These are phyloP conservation scores for Narcine bancroftii DNA, from an alignment of 2,113 vertebrate species.

Conservation along the genomic window DNA sequence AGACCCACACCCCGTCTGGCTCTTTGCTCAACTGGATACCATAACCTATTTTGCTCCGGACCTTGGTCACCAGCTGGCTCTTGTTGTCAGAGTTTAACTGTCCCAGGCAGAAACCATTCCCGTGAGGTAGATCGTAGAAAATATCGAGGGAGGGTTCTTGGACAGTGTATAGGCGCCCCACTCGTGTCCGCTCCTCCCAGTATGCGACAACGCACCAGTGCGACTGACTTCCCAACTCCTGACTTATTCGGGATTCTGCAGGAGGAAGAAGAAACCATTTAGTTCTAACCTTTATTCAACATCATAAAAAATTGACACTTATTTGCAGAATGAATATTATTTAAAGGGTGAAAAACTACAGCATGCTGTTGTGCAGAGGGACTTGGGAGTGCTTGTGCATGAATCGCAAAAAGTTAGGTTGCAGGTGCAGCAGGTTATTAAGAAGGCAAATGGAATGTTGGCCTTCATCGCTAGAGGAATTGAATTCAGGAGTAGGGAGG, in stretches of 20 bases:
- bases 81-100: slow-evolving; percentile 95
- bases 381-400: too few relatives aligned
- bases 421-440: too few relatives aligned
- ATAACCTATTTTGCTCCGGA: slow-evolving; percentile 91
- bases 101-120: slow-evolving; percentile 97
- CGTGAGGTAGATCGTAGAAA: slow-evolving; percentile 99
- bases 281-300: slow-evolving; percentile 49
- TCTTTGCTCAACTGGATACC: slow-evolving; percentile 95
- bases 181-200: slow-evolving; percentile 96
- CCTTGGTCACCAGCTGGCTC: slow-evolving; percentile 93
- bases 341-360: too few relatives aligned
- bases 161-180: slow-evolving; percentile 94
- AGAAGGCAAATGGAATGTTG: too few relatives aligned
- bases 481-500: too few relatives aligned
- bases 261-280: slow-evolving; percentile 38
- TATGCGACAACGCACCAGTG: slow-evolving; percentile 99
- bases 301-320: slow-evolving; percentile 36
- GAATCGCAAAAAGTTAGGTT: too few relatives aligned
- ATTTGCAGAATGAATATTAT: background rate
- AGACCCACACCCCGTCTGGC: slow-evolving; percentile 92
- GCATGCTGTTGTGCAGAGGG: too few relatives aligned
- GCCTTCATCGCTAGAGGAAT: too few relatives aligned
- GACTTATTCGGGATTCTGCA: slow-evolving; percentile 85
- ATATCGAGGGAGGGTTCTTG: slow-evolving; percentile 97
- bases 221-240: slow-evolving; percentile 81